Evolutionary conservation across 2,797 vertebrate species (phyloP), one percentile per base, ranked within the genome.

Genomic region (Phalanger gymnotis): DNA sequence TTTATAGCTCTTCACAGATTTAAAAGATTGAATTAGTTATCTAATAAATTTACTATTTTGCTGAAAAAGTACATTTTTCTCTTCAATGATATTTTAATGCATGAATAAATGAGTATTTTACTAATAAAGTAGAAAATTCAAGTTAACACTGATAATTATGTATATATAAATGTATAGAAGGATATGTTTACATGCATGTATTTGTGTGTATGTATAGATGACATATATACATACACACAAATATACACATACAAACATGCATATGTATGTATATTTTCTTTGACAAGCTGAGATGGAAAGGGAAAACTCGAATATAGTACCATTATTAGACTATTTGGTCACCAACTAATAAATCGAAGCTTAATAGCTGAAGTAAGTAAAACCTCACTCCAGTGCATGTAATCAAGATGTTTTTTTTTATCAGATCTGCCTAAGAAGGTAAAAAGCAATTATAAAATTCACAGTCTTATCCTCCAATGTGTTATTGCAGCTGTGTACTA

Each of bases 391-490:
- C 90, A 96, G 19, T 58, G 97, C 0, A 90, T 97, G 92, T 2
- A 96, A 91, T 55, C 92, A 96, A 96, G 92, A 95, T 96, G 73
- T 66, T 97, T 97, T 97, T 97, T 97, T 95, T 93, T 9, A 94
- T 0, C 2, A 93, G 5, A 54, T n/a, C 93, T 98, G 40, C 52
- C 94, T 97, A 95, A 97, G 91, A 96, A 95, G 94, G 53, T 57
- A 96, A 98, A 97, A 13, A 96, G 0, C 3, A 96, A 95, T 96
- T 97, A 4, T 96, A 97, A 96, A 98, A 96, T 96, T 96, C 97
- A 94, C 31, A 0, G 0, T 95, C 47, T 90, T 73, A 54, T 97
- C 54, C 96, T 90, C 66, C 53, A 51, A 1, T 53, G 52, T 90
- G 53, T 92, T 66, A 96, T 52, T 96, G 61, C 91, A 96, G 47